phyloP scores from a whole-genome alignment of 2,888 invertebrate species.

The Himalopsyche anomala region DNA sequence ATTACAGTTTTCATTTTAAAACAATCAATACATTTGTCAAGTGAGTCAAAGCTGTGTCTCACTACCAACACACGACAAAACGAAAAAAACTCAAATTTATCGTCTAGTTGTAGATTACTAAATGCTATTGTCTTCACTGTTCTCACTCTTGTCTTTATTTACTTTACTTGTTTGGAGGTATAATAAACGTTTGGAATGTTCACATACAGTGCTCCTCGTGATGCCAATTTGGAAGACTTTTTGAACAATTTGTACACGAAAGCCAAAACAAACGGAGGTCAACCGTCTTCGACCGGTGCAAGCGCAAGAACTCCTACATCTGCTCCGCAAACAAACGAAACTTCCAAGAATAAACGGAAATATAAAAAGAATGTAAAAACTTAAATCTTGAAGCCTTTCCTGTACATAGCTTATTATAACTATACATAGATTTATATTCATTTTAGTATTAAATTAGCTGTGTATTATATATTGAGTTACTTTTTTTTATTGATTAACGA shows the following conservation, averaged over 20 bases:
- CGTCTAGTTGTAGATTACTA: no score
- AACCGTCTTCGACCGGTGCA: conserved; percentile 70
- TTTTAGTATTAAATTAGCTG: not conserved
- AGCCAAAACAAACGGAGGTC: conserved; percentile 81
- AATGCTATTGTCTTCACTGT: conserved; percentile 11
- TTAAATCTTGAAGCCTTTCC: not conserved
- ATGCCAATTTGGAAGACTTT: conserved; percentile 88
- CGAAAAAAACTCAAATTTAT: no score
- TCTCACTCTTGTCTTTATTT: not conserved
- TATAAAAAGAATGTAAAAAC: conserved; percentile 68
- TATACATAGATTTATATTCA: not conserved
- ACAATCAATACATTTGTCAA: not conserved
- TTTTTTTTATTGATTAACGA: conserved; percentile 4
- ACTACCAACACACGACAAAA: no score
- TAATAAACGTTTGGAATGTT: not conserved
- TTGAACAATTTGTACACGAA: conserved; percentile 87
- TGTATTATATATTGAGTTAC: not conserved
- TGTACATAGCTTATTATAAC: not conserved
- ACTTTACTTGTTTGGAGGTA: no score
- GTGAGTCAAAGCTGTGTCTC: not conserved
- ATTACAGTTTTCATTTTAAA: not conserved
- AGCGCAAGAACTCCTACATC: conserved; percentile 67
- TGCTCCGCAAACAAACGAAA: conserved; percentile 68
- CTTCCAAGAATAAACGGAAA: conserved; percentile 71
- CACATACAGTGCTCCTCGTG: conserved; percentile 77